Evolutionary conservation across 2,888 invertebrate genomes (phyloP), one percentile per base, ranked within the genome.

Genomic region (Agonopterix subpropinquella): DNA sequence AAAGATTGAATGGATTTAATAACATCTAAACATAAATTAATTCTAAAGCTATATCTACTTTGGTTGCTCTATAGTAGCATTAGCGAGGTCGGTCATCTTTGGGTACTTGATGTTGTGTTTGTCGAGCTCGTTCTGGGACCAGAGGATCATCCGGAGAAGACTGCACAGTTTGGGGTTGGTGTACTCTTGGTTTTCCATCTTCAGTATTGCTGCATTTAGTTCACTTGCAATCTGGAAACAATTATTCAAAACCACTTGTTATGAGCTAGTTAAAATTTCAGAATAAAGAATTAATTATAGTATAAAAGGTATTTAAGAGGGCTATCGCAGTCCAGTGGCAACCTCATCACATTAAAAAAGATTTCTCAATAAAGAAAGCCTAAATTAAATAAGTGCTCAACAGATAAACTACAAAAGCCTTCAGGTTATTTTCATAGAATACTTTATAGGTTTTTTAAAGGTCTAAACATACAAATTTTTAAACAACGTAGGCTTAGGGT

Each of bases 111-210:
- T 92, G 80, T 96, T 97, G 73, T 96, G 96, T 72, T 95, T 96
- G 77, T 98, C 98, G 28, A 99, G 89, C 77, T 98, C 97, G 49
- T 96, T 95, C 80, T 99, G 98, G 0, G 97, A 96, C 98, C 98
- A 99, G 44, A 98, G 89, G 62, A 99, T 95, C 80, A 98, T 91
- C 77, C 98, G 96, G 9, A 99, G 88, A 11, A 98, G 90, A 67
- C 95, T 96, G 70, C 97, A 96, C 50, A 99, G 90, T 75, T 97
- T 95, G 2, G 98, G 97, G 51, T 96, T 95, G 1, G 96, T 96
- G 45, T 95, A 93, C 72, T 97, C 96, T 73, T 95, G 93, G 67
- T 97, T 95, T 76, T 98, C 98, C 89, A 95, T 95, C 75, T 97
- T 96, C 48, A 99, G 87, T 63, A 99, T 98, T n/a, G 98, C 98